These are phyloP conservation scores for Lamellibrachia luymesi DNA, from an alignment of 1,140 invertebrate species.

Conservation along the genomic window DNA sequence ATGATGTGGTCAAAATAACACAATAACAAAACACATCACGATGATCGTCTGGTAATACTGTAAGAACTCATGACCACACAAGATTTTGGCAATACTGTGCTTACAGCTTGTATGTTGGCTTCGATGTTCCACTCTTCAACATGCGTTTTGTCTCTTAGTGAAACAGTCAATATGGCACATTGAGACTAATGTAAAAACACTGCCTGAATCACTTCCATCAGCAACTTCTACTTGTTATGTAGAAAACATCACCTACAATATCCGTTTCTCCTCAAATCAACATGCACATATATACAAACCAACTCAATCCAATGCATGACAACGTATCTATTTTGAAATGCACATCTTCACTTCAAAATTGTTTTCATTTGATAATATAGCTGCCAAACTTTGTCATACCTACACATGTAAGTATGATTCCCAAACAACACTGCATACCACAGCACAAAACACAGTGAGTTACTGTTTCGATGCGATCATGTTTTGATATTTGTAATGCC, in stretches of 20 bases:
- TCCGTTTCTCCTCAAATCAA: background rate
- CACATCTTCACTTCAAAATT: background rate
- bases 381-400: background rate
- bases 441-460: conserved; percentile 1
- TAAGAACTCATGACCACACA: background rate
- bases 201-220: background rate
- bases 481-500: background rate
- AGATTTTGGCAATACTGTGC: background rate
- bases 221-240: background rate
- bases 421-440: background rate
- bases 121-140: background rate
- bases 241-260: background rate
- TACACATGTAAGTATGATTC: background rate
- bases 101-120: background rate
- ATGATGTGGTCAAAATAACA: background rate
- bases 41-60: background rate
- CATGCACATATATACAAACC: background rate
- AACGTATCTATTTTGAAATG: background rate
- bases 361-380: background rate
- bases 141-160: background rate
- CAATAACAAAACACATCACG: background rate
- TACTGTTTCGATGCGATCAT: background rate
- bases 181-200: background rate
- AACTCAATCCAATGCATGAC: background rate
- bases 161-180: background rate